phyloP scores from a whole-genome alignment of 2,888 invertebrate genomes.

The Brenthis ino region DNA sequence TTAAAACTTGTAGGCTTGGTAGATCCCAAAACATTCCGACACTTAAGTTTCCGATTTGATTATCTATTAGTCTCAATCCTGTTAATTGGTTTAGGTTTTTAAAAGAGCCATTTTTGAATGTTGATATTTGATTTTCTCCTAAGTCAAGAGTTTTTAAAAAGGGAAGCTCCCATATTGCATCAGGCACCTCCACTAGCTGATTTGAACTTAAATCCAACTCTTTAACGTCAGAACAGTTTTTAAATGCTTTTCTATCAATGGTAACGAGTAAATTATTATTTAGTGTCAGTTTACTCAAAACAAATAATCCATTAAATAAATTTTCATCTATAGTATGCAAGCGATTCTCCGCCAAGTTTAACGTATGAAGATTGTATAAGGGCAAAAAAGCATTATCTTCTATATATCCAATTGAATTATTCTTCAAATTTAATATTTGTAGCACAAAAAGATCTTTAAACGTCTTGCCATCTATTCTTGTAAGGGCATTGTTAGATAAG shows the following conservation, averaged over 20 bases:
- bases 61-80: conserved; percentile 93
- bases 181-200: conserved; percentile 90
- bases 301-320: conserved; percentile 91
- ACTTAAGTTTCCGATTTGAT: conserved; percentile 92
- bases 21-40: conserved; percentile 94
- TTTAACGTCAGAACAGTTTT: conserved; percentile 93
- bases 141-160: conserved; percentile 94
- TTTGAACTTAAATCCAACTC: conserved; percentile 95
- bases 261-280: conserved; percentile 92
- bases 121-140: conserved; percentile 94
- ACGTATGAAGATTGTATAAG: conserved; percentile 92
- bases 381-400: conserved; percentile 94
- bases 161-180: conserved; percentile 90
- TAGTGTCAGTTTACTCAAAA: conserved; percentile 91
- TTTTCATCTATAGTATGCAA: conserved; percentile 90
- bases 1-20: conserved; percentile 91
- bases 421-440: conserved; percentile 92
- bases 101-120: conserved; percentile 92
- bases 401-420: conserved; percentile 94
- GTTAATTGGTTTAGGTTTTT: conserved; percentile 93
- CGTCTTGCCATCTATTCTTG: conserved; percentile 90
- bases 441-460: conserved; percentile 94
- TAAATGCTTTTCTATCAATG: conserved; percentile 90
- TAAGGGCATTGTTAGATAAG: conserved; percentile 92
- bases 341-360: conserved; percentile 94